Evolutionary conservation across 2,888 invertebrate species (phyloP).

Genomic region (Microdon myrmicae): DNA sequence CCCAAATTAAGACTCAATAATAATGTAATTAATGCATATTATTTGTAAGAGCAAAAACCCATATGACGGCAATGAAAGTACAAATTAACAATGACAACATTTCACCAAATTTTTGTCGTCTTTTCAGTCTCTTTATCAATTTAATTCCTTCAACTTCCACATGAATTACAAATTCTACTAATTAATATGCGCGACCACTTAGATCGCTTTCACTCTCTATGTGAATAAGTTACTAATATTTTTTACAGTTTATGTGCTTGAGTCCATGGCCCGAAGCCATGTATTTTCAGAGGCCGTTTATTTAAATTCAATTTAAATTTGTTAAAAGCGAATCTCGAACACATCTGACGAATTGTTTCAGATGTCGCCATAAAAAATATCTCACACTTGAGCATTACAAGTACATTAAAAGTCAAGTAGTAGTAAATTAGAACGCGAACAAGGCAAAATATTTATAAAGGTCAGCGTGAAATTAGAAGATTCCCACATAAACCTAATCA

Average conservation of each 20-base stretch:
- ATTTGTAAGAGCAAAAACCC: neutral
- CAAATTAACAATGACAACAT: constrained; percentile 7
- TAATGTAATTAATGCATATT: too few relatives aligned
- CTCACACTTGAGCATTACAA: constrained; percentile 30
- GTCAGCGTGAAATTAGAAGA: too few relatives aligned
- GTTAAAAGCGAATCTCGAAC: neutral
- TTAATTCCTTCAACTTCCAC: too few relatives aligned
- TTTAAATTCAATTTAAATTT: neutral
- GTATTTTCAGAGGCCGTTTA: neutral
- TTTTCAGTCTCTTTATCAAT: too few relatives aligned
- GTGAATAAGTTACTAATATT: constrained; percentile 6
- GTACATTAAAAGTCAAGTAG: constrained; percentile 4
- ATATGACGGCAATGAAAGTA: neutral
- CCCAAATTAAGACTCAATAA: too few relatives aligned
- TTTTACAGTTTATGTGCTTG: constrained; percentile 6
- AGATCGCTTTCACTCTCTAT: constrained; percentile 8
- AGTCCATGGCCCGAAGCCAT: neutral
- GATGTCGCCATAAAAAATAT: neutral
- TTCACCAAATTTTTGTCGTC: neutral
- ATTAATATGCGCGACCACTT: constrained; percentile 20
- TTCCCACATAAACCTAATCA: too few relatives aligned
- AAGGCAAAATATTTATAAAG: constrained; percentile 33
- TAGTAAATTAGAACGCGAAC: neutral
- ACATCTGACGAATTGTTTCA: neutral
- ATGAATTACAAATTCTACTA: too few relatives aligned